phyloP scores from a whole-genome alignment of 1,140 invertebrate genomes.

The Dysdera silvatica region DNA sequence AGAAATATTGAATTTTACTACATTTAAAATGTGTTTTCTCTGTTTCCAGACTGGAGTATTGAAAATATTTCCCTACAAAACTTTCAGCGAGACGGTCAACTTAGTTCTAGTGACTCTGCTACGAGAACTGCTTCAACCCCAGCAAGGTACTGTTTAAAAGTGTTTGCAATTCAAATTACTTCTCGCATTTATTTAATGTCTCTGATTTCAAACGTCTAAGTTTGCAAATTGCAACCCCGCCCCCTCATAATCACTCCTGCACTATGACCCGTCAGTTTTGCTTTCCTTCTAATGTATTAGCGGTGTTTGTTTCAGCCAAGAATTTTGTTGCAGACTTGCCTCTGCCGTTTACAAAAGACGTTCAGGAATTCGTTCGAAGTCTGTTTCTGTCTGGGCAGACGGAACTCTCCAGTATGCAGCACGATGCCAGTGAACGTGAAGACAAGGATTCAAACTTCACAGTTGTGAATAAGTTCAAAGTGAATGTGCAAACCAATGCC shows the following conservation, averaged over 20 bases:
- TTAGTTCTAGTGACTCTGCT: slow-evolving; percentile 85
- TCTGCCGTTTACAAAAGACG: slow-evolving; percentile 81
- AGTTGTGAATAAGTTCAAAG: slow-evolving; percentile 81
- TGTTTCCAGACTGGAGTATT: slow-evolving; percentile 47
- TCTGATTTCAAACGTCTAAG: too few relatives aligned
- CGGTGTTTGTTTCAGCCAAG: too few relatives aligned
- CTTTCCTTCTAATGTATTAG: too few relatives aligned
- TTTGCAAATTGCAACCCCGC: too few relatives aligned
- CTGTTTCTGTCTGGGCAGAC: slow-evolving; percentile 87
- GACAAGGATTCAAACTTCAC: slow-evolving; percentile 45
- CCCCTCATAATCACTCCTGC: too few relatives aligned
- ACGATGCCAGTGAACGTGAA: slow-evolving; percentile 70
- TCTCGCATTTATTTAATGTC: too few relatives aligned
- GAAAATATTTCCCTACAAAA: slow-evolving; percentile 74
- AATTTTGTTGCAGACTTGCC: slow-evolving; percentile 61
- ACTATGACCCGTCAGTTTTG: too few relatives aligned
- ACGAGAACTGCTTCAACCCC: slow-evolving; percentile 79
- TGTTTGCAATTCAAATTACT: too few relatives aligned
- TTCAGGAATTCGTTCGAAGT: slow-evolving; percentile 80
- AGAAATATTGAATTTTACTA: neutral
- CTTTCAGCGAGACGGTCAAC: slow-evolving; percentile 89
- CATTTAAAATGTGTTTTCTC: too few relatives aligned
- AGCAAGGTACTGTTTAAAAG: too few relatives aligned
- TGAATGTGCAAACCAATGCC: slow-evolving; percentile 93
- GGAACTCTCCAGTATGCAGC: slow-evolving; percentile 67